Evolutionary conservation across 2,113 vertebrate genomes (phyloP).

Genomic region (Cyprinodon variegatus): DNA sequence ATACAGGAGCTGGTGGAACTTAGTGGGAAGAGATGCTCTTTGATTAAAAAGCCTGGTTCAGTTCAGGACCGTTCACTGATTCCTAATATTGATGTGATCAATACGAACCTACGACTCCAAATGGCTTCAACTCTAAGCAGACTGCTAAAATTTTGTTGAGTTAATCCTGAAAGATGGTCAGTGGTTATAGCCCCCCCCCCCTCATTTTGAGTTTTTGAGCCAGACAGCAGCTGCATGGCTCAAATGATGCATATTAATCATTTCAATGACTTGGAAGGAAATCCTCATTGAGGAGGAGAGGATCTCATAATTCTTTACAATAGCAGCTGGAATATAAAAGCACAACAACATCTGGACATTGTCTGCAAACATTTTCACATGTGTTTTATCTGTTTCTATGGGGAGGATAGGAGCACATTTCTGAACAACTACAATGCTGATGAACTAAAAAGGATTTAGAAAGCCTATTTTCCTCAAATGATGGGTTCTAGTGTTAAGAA

Average conservation of each 20-base stretch:
- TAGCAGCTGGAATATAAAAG: slow-evolving; percentile 1
- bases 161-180: background rate
- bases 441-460: too few relatives aligned
- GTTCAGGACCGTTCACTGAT: background rate
- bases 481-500: too few relatives aligned
- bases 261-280: background rate
- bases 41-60: background rate
- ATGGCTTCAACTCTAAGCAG: background rate
- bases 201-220: background rate
- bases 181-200: background rate
- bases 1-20: too few relatives aligned
- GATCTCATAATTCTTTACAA: background rate
- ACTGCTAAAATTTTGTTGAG: background rate
- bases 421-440: too few relatives aligned
- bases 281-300: background rate
- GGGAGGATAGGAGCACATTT: too few relatives aligned
- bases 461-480: too few relatives aligned
- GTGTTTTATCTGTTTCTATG: too few relatives aligned
- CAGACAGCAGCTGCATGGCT: background rate
- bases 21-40: too few relatives aligned
- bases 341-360: background rate
- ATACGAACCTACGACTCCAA: slow-evolving; percentile 29
- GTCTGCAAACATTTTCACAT: too few relatives aligned
- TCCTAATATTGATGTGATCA: slow-evolving; percentile 21
- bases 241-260: background rate